Conservation (phyloP, 2,113 vertebrate genomes). For the Apaloderma vittatum region DNA sequence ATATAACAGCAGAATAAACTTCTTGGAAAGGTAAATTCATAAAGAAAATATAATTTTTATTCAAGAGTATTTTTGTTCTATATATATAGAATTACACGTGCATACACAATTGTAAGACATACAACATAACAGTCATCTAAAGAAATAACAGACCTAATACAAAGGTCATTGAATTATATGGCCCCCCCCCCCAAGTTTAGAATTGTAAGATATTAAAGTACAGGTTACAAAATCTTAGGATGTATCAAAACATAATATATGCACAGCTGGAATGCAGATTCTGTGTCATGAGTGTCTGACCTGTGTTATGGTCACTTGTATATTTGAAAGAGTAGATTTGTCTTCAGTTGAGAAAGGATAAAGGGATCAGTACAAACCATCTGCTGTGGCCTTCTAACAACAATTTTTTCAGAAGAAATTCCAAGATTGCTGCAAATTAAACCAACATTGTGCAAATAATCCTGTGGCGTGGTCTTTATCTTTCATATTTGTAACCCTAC, state of each 20-base stretch:
- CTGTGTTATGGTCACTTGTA: background rate
- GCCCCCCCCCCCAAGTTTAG: too few species aligned
- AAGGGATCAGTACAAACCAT: background rate
- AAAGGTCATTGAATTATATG: background rate
- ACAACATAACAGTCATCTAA: background rate
- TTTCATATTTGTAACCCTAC: background rate
- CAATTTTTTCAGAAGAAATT: background rate
- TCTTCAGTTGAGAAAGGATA: background rate
- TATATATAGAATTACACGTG: background rate
- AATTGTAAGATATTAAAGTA: background rate
- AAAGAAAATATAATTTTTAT: background rate
- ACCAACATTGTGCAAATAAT: background rate
- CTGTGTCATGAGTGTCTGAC: background rate
- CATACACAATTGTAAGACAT: background rate
- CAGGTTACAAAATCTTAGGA: background rate
- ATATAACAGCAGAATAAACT: background rate
- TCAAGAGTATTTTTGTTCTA: background rate
- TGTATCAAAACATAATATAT: background rate
- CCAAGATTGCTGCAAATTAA: background rate
- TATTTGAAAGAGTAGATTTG: background rate
- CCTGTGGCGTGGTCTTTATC: background rate
- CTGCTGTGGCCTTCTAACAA: background rate
- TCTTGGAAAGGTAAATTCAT: background rate
- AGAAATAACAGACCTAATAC: background rate
- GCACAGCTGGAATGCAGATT: background rate